Evolutionary conservation across 2,797 vertebrate genomes (phyloP).

Genomic region (Enteromius viviparus): DNA sequence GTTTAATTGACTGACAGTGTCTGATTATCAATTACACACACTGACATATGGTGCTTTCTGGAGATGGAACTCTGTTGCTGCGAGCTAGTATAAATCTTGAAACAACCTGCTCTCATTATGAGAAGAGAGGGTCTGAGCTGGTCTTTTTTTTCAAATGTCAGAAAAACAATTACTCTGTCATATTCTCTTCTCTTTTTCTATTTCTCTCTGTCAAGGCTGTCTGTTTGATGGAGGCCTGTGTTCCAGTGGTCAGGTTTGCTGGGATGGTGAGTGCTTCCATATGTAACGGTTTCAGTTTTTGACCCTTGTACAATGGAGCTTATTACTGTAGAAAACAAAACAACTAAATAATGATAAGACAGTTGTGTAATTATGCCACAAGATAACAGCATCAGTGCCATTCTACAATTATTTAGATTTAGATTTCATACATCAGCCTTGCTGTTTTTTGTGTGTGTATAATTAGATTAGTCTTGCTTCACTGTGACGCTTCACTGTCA

Average conservation of each 20-base stretch:
- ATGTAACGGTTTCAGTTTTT: slow-evolving; percentile 18
- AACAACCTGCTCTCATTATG: neutral
- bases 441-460: neutral
- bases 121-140: neutral
- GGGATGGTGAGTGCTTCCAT: slow-evolving; percentile 71
- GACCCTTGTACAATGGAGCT: slow-evolving; percentile 9
- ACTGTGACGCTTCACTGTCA: neutral
- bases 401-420: neutral
- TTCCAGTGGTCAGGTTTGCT: slow-evolving; percentile 72
- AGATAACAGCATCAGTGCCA: neutral
- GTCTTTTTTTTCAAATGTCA: slow-evolving; percentile 17
- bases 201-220: slow-evolving; percentile 70
- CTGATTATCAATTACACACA: slow-evolving; percentile 38
- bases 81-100: neutral
- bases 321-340: neutral
- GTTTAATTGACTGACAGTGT: slow-evolving; percentile 13
- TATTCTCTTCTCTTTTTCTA: neutral
- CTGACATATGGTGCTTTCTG: neutral
- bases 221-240: slow-evolving; percentile 80
- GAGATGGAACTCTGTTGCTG: neutral
- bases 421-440: neutral
- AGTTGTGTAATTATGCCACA: slow-evolving; percentile 10
- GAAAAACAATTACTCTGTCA: neutral
- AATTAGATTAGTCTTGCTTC: neutral
- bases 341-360: neutral